A percentile compares a stretch with the other conserved stretches of the same genome.
phyloP scores from a whole-genome alignment of 2,113 vertebrate genomes.

The Callaeas wilsoni region DNA sequence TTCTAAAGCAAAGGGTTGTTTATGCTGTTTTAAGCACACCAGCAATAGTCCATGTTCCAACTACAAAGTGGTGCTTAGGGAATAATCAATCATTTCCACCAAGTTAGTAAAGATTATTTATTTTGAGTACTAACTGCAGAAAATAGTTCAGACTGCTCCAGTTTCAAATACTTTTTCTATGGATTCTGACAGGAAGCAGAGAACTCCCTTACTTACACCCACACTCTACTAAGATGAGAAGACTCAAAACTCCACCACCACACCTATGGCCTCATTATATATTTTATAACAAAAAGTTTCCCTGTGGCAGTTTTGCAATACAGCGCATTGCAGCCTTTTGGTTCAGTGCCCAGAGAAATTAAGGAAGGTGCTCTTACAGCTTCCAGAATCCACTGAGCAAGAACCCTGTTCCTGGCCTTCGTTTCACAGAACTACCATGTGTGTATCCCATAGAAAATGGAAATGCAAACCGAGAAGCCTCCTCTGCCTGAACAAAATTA shows the following conservation, averaged over 20 bases:
- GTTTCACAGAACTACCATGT: background rate
- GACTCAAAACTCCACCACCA: background rate
- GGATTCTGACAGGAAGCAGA: background rate
- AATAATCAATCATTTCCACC: slow-evolving; percentile 19
- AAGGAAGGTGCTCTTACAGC: background rate
- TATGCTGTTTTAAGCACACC: background rate
- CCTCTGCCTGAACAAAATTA: background rate
- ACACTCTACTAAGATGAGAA: background rate
- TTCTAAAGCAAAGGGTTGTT: background rate
- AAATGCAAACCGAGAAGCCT: background rate
- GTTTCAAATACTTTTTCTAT: background rate
- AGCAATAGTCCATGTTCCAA: background rate
- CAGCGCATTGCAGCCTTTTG: background rate
- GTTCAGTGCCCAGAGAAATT: background rate
- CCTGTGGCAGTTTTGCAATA: background rate
- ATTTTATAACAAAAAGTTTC: background rate
- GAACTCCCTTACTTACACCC: background rate
- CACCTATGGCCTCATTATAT: background rate
- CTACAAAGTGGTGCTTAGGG: background rate
- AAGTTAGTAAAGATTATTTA: slow-evolving; percentile 27
- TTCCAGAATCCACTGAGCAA: background rate
- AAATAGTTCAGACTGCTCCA: background rate
- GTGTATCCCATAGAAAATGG: background rate
- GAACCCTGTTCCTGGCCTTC: background rate
- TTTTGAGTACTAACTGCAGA: background rate